Evolutionary conservation across 2,113 vertebrate species (phyloP), one percentile per base, ranked within the genome.

Genomic region (Lagenorhynchus albirostris): DNA sequence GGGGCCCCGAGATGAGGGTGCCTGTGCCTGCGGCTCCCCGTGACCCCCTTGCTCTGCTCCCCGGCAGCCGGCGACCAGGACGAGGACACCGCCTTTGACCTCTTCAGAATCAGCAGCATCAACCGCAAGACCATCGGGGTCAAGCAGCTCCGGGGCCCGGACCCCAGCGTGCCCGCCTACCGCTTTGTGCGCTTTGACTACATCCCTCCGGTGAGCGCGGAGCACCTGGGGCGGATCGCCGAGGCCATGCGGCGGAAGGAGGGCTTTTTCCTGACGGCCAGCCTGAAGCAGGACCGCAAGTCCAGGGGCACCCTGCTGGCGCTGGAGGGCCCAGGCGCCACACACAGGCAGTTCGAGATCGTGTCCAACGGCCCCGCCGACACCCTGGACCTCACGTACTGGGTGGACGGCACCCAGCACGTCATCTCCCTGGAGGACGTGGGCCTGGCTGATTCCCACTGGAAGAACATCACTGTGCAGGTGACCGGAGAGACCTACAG

Each of bases 141-240:
- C 97, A 99, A 99, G 98, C 98, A 99, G 96, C 99, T 99, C 98
- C 98, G 99, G 80, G 99, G 99, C 53, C 99, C 99, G 2, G 99
- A 99, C 97, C 99, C 99, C 0, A 31, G 97, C 2, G 29, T 86
- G 36, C 99, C 99, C 0, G 99, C 99, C 0, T 99, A 99, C 92
- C 99, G 99, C 36, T 99, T 99, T 95, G 99, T 99, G 95, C 99
- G 99, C 5, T 99, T 99, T n/a, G 99, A 99, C 98, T 99, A 99
- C 55, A 98, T 99, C 92, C 99, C 99, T 31, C 99, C 99, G 0
- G 99, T 99, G 97, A 98, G 98, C 29, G 79, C 98, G 0, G 99
- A 99, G 2, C 98, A 98, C 26, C 98, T 99, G 17, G 98, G 98
- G 96, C 98, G 99, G 97, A 99, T 99, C n/a, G 8, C 99, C 6